Conservation (phyloP, 2,113 vertebrate species). For the Pyxicephalus adspersus region DNA sequence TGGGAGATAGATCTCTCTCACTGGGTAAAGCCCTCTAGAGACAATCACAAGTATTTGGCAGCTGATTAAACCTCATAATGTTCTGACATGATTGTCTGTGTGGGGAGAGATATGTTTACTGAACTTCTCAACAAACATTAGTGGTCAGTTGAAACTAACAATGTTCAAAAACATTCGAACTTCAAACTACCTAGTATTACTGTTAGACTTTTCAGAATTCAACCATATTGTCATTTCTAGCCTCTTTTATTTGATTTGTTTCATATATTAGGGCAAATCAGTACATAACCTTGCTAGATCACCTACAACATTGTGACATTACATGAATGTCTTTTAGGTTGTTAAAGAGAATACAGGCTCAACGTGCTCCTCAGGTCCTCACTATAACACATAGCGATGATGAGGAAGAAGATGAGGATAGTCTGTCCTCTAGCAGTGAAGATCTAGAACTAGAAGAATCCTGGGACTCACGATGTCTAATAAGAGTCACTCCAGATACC, state of each 20-base stretch:
- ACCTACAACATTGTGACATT: not conserved
- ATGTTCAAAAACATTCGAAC: too few relatives aligned
- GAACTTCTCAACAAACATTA: too few relatives aligned
- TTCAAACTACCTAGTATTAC: too few relatives aligned
- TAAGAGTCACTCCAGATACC: constrained; percentile 65
- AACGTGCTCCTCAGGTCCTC: constrained; percentile 67
- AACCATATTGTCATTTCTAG: not conserved
- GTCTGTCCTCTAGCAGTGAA: constrained; percentile 55
- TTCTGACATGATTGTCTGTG: too few relatives aligned
- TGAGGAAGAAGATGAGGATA: constrained; percentile 61
- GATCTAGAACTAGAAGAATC: constrained; percentile 60
- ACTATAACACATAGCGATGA: constrained; percentile 65
- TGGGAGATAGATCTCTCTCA: too few relatives aligned
- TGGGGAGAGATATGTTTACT: too few relatives aligned
- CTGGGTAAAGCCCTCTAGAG: too few relatives aligned
- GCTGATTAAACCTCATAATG: too few relatives aligned
- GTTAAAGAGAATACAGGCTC: constrained; percentile 68
- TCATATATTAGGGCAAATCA: too few relatives aligned
- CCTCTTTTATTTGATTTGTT: not conserved
- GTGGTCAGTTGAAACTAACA: too few relatives aligned
- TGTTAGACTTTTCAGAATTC: too few relatives aligned
- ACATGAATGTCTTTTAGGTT: constrained; percentile 67
- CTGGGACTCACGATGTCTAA: constrained; percentile 26
- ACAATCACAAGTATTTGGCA: too few relatives aligned
- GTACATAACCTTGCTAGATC: not conserved